phyloP scores from a whole-genome alignment of 1,140 invertebrate genomes.

The Dinoponera quadriceps region DNA sequence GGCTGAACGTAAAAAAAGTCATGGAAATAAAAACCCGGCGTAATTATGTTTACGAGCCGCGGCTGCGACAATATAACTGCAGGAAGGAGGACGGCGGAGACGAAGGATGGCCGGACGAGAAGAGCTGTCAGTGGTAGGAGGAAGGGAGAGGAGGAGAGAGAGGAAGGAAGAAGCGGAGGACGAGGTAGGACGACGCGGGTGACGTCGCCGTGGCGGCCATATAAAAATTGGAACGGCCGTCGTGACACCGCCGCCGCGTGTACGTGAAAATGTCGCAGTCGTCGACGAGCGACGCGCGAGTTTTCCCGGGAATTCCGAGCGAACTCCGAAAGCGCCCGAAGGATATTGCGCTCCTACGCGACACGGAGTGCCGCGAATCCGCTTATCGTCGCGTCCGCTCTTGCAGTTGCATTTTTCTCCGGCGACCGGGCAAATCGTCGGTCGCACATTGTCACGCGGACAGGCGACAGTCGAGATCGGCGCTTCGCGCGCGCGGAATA shows the following conservation, averaged over 20 bases:
- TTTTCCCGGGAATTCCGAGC: slow-evolving; percentile 25
- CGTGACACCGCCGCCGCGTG: neutral
- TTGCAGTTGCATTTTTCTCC: neutral
- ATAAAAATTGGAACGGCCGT: slow-evolving; percentile 60
- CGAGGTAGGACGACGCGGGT: neutral
- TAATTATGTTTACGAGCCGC: slow-evolving; percentile 75
- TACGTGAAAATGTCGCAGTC: slow-evolving; percentile 47
- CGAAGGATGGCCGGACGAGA: slow-evolving; percentile 49
- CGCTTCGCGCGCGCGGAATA: neutral
- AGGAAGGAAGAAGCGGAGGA: neutral
- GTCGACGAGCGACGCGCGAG: slow-evolving; percentile 30
- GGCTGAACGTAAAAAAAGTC: slow-evolving; percentile 62
- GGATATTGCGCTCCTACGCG: neutral
- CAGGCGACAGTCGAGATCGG: no score
- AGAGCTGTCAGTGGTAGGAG: slow-evolving; percentile 23
- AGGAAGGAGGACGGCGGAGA: slow-evolving; percentile 48
- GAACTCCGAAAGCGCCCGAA: neutral
- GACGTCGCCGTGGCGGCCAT: slow-evolving; percentile 1
- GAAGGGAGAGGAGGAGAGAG: no score
- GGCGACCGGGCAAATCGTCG: neutral
- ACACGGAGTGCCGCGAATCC: neutral
- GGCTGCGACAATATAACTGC: slow-evolving; percentile 73
- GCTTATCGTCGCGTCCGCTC: no score
- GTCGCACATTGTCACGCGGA: slow-evolving; percentile 1
- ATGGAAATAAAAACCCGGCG: slow-evolving; percentile 69